Percentiles rank a stretch among this genome's conserved stretches.
Evolutionary conservation across 2,113 vertebrate genomes (phyloP).

Genomic region (Cariama cristata): DNA sequence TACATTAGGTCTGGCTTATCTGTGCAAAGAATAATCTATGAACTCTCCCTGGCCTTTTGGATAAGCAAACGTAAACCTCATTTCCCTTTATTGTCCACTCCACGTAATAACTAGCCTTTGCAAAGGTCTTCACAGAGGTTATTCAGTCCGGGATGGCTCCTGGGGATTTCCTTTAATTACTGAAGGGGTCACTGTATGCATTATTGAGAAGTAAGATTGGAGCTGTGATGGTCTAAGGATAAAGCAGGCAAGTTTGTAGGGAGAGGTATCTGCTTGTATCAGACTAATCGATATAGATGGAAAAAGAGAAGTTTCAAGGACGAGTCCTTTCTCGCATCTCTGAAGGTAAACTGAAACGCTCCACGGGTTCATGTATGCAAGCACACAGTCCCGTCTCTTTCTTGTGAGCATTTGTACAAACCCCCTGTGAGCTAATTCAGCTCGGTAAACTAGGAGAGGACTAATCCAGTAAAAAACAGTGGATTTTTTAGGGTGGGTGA

Average conservation of each 20-base stretch:
- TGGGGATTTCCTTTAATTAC: conserved; percentile 68
- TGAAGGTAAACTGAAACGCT: not conserved
- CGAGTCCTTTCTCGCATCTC: not conserved
- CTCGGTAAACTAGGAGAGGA: not conserved
- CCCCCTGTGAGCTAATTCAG: not conserved
- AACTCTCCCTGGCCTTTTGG: conserved; percentile 63
- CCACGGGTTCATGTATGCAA: not conserved
- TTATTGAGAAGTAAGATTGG: not conserved
- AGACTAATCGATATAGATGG: not conserved
- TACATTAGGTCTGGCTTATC: conserved; percentile 68
- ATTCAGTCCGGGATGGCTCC: conserved; percentile 28
- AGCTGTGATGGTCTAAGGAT: not conserved
- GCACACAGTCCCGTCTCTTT: not conserved
- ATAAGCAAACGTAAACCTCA: conserved; percentile 63
- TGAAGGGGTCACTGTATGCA: not conserved
- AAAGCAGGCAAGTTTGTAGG: not conserved
- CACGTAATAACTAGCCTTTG: conserved; percentile 46
- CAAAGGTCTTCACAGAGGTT: conserved; percentile 47
- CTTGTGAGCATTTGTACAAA: not conserved
- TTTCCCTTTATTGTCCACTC: conserved; percentile 74
- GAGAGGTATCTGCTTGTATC: not conserved
- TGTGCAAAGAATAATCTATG: conserved; percentile 71
- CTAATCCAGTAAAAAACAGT: not conserved
- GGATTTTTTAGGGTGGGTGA: not conserved
- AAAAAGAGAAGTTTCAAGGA: not conserved